Evolutionary conservation across 92 coral and sea anemone genomes (phyloP).

Genomic region (Montipora capitata): DNA sequence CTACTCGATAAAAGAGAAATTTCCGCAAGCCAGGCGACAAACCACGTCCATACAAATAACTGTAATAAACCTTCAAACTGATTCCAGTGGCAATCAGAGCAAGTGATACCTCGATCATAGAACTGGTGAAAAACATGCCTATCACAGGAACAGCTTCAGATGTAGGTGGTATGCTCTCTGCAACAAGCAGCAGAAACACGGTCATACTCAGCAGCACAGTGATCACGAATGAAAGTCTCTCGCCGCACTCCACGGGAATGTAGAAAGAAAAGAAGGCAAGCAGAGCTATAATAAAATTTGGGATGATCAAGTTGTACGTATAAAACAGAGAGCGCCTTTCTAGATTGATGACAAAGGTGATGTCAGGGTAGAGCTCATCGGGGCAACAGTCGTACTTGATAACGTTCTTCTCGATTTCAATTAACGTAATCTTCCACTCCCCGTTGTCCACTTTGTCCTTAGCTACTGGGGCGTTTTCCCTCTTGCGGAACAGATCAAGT

Average conservation of each 20-base stretch:
- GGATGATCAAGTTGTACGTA: constrained; percentile 81
- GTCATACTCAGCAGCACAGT: constrained; percentile 89
- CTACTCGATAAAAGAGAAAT: constrained; percentile 75
- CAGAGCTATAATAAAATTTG: constrained; percentile 87
- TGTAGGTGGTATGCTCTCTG: constrained; percentile 93
- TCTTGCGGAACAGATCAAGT: constrained; percentile 51
- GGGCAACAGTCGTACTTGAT: constrained; percentile 74
- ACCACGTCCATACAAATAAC: constrained; percentile 66
- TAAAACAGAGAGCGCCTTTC: constrained; percentile 81
- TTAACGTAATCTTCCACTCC: constrained; percentile 80
- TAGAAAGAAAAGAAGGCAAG: constrained; percentile 89
- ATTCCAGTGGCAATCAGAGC: constrained; percentile 94
- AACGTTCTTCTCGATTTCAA: constrained; percentile 54
- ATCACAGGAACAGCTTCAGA: constrained; percentile 91
- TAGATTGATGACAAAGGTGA: constrained; percentile 73
- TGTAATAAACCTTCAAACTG: constrained; percentile 85
- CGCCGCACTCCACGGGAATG: constrained; percentile 54
- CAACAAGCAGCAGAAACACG: constrained; percentile 90
- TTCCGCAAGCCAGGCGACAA: constrained; percentile 67
- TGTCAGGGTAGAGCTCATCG: constrained; percentile 69
- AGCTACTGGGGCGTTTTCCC: constrained; percentile 53
- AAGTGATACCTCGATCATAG: constrained; percentile 89
- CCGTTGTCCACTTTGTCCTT: constrained; percentile 77
- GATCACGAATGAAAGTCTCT: constrained; percentile 74
- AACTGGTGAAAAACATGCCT: constrained; percentile 84